Base-by-base conservation (phyloP, 2,888 invertebrate genomes). In the Xanthorhoe designata region DNA sequence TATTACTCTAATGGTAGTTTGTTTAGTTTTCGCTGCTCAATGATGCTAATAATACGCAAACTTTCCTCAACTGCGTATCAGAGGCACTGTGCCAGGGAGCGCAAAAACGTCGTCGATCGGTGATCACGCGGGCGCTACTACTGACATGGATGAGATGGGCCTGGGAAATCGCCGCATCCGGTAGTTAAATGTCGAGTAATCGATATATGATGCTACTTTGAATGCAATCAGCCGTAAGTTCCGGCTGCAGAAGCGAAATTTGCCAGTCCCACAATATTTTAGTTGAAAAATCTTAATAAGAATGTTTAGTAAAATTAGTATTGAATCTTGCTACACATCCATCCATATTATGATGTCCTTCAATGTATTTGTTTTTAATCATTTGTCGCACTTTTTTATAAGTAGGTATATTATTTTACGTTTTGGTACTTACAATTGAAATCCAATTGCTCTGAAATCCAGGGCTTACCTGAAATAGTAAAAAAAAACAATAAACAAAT, bases 131-230 rank as follows among this genome's bases (percentile, higher is more conserved):
- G 64, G 60, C 69, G 67, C 61, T 65, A 61, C 63, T 66, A 71
- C 58, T 71, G 71, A 59, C 69, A 68, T 70, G 61, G 63, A 66
- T 68, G 70, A 53, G 56, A 38, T 61, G 59, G 35, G 32, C 57
- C 62, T 50, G 63, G 32, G 58, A 55, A 57, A 56, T 55, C 17
- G 19, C 58, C 47, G 18, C 32, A 66, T 66, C 66, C 61, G 66
- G 66, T 54, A 61, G 15, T 42, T 29, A 58, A 32, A 61, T 35
- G 42, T 61, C 54, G 47, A 62, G 50, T 56, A 45, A 50, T 62
- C 35, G 50, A 56, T 50, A 56, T 62, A 51, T 42, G 59, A 32
- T 55, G 47, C 32, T 32, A 32, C 19, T 51, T 50, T 50, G 54
- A 61, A 38, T 18, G 47, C 47, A 60, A 49, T 61, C 49, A 49